phyloP scores from a whole-genome alignment of 2,888 invertebrate species.

The Clepsis dumicolana region DNA sequence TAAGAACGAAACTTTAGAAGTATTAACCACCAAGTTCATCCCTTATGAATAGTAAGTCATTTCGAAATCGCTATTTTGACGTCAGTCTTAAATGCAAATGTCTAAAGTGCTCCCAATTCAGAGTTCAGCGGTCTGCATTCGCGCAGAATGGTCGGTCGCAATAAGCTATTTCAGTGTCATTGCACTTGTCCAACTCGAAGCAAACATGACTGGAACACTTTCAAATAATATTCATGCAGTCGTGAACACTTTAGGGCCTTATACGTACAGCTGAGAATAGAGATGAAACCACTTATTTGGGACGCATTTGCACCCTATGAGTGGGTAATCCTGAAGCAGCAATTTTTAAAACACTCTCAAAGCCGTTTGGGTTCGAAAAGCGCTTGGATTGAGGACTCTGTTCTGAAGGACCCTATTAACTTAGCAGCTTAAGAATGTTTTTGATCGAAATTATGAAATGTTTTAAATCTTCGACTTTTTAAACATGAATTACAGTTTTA shows the following conservation, averaged over 20 bases:
- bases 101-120: slow-evolving; percentile 28
- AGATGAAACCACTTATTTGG: slow-evolving; percentile 12
- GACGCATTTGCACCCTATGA: slow-evolving; percentile 24
- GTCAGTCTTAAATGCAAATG: slow-evolving; percentile 37
- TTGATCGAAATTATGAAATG: too few relatives aligned
- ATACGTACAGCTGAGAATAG: slow-evolving; percentile 4
- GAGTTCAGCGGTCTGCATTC: slow-evolving; percentile 23
- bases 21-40: background rate
- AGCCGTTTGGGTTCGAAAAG: slow-evolving; percentile 3
- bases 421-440: background rate
- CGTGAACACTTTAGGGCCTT: slow-evolving; percentile 18
- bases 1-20: background rate
- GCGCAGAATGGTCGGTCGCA: slow-evolving; percentile 28
- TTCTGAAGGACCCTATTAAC: background rate
- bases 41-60: slow-evolving; percentile 19
- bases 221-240: slow-evolving; percentile 31
- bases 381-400: slow-evolving; percentile 14
- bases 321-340: slow-evolving; percentile 25
- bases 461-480: too few relatives aligned
- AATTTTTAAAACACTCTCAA: slow-evolving; percentile 36
- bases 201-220: slow-evolving; percentile 34
- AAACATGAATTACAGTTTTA: too few relatives aligned
- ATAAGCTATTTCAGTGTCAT: slow-evolving; percentile 42
- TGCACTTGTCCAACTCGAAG: slow-evolving; percentile 43
- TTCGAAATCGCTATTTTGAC: slow-evolving; percentile 13